Conservation (phyloP, 1,140 invertebrate species). For the Megathymus violae region DNA sequence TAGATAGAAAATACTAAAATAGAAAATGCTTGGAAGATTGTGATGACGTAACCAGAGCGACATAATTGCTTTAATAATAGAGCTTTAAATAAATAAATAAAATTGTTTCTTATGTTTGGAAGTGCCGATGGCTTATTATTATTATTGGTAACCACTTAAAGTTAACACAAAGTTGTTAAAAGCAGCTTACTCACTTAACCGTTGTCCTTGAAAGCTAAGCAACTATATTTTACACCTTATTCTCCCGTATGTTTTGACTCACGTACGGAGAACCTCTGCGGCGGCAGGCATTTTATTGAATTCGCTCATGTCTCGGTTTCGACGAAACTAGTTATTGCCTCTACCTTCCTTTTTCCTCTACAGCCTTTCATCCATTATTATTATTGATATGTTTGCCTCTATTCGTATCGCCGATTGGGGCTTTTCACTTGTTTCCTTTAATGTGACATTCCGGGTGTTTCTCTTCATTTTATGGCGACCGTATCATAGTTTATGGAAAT, state of each 20-base stretch:
- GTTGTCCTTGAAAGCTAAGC: too few species aligned
- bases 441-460: constrained; percentile 12
- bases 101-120: too few species aligned
- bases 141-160: too few species aligned
- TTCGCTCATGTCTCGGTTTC: constrained; percentile 21
- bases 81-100: too few species aligned
- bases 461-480: constrained; percentile 1
- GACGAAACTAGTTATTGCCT: constrained; percentile 20
- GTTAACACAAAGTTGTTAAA: too few species aligned
- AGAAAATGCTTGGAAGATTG: too few species aligned
- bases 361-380: constrained; percentile 21
- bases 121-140: too few species aligned
- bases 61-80: too few species aligned
- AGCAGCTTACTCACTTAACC: too few species aligned
- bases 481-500: constrained; percentile 4
- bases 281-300: constrained; percentile 23
- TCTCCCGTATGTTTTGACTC: not conserved
- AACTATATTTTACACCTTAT: not conserved
- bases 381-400: constrained; percentile 21
- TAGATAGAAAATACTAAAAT: too few species aligned
- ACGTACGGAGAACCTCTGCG: constrained; percentile 14
- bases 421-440: constrained; percentile 13
- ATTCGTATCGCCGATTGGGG: constrained; percentile 17
- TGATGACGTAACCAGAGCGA: too few species aligned
- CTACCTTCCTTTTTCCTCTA: not conserved